A percentile compares a stretch with the other conserved stretches of the same genome.
Evolutionary conservation across 2,797 vertebrate genomes (phyloP).

Genomic region (Sebastes baramenuke): DNA sequence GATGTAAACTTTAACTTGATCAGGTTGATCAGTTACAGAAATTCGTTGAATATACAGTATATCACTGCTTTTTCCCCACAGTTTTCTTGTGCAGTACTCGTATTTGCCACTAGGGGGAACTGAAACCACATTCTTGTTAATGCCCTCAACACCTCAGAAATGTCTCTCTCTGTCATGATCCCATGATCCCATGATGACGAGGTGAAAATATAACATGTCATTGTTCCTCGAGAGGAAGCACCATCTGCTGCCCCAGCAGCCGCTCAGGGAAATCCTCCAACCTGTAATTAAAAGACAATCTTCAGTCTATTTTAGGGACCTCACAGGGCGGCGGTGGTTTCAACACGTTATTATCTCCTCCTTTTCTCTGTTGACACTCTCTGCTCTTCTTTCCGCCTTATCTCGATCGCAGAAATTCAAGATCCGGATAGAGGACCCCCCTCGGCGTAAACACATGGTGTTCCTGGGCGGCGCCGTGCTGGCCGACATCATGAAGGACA

Average conservation of each 20-base stretch:
- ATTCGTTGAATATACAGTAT: not conserved
- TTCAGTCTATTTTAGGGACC: not conserved
- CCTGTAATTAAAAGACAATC: conserved; percentile 19
- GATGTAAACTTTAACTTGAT: not conserved
- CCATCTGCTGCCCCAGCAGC: conserved; percentile 6
- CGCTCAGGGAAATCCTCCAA: conserved; percentile 5
- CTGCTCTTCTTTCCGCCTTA: not conserved
- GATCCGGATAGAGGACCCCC: conserved; percentile 79
- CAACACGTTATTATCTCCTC: not conserved
- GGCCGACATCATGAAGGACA: conserved; percentile 97
- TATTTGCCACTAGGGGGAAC: conserved; percentile 9
- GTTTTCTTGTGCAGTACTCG: not conserved
- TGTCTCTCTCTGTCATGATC: not conserved
- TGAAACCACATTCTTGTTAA: not conserved
- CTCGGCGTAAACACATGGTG: conserved; percentile 92
- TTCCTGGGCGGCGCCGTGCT: conserved; percentile 92
- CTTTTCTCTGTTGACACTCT: not conserved
- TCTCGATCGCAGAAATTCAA: conserved; percentile 71
- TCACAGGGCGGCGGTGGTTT: not conserved
- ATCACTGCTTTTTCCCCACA: not conserved
- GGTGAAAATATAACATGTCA: conserved; percentile 11
- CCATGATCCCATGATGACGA: not conserved
- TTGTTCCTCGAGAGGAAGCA: not conserved
- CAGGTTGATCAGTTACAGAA: not conserved
- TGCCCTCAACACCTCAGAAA: not conserved